Base-by-base conservation (phyloP, 1,140 invertebrate genomes). In the Atta texana region DNA sequence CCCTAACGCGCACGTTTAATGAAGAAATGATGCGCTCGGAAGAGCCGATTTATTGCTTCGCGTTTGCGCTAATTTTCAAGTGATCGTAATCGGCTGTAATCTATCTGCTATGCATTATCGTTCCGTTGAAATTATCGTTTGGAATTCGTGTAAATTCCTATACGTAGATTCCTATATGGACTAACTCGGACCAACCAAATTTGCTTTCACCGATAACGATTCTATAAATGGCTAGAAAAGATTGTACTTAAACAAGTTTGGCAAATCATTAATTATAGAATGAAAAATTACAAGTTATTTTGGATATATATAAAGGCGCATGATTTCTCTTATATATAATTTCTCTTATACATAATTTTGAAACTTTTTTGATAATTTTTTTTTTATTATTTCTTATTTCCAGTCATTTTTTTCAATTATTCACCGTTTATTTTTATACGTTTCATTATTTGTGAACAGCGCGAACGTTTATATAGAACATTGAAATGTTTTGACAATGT, bases 31-130 rank as follows among this genome's bases (percentile, higher is more conserved):
- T 84, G 55, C 69, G 69, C 44, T 28, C 6, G 24, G 55, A 84
- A 49, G 69, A 63, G 80, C 68, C 68, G 80, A 74, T 84, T 84
- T 84, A 84, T 74, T 39, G 80, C 80, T 31, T 24, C 66, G 51
- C 51, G 64, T 69, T 55, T 39, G 34, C 55, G 44, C 69, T 74
- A 74, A 84, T 84, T 74, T 74, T 61, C 55, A 74, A 84, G 39
- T 74, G 55, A 18, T 39, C 55, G 24, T 75, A 81, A 81, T 80
- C 76, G 44, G 44, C 31, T 34, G 53, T 57, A 39, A 81, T 74
- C 39, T 51, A 75, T 75, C 80, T 18, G 55, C 55, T 44, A 14
- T 57, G 69, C 80, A 74, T 84, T 84, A 75, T 84, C 80, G 21
- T 55, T 61, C 57, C 24, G 44, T 59, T 21, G 34, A n/a, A 63